Conservation (phyloP, 2,113 vertebrate genomes). For the Edolisoma coerulescens region DNA sequence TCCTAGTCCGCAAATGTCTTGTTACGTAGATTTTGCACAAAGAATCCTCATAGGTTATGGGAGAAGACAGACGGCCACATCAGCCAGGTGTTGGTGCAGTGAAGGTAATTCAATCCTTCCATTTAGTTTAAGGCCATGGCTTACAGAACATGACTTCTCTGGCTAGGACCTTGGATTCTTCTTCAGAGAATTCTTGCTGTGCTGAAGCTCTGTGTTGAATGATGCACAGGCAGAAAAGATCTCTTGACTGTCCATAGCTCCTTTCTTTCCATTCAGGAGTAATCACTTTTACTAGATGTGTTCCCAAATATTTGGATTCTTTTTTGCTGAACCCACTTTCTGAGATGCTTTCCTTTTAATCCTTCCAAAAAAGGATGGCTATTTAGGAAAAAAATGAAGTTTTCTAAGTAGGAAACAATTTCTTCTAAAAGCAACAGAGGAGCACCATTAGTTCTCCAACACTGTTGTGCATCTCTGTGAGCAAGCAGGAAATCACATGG, state of each 20-base stretch:
- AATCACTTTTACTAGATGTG: background rate
- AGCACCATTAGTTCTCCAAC: background rate
- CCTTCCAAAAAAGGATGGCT: background rate
- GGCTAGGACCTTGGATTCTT: background rate
- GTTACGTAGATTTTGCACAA: background rate
- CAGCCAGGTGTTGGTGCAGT: background rate
- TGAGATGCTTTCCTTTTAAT: background rate
- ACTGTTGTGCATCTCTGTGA: background rate
- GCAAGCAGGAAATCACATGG: background rate
- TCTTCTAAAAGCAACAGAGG: background rate
- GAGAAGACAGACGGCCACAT: background rate
- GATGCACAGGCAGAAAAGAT: background rate
- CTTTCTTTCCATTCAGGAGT: background rate
- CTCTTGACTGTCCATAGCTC: background rate
- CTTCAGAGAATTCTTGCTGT: background rate
- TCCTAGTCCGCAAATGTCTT: background rate
- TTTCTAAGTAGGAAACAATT: background rate
- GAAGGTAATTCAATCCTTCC: background rate
- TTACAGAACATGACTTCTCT: background rate
- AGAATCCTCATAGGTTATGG: background rate
- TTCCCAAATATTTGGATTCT: background rate
- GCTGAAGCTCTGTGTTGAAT: background rate
- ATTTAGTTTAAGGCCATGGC: background rate
- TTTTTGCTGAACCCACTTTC: background rate
- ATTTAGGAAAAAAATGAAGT: background rate